These are phyloP conservation scores for Conus ventricosus DNA, from an alignment of 1,140 invertebrate genomes.

Conservation along the genomic window DNA sequence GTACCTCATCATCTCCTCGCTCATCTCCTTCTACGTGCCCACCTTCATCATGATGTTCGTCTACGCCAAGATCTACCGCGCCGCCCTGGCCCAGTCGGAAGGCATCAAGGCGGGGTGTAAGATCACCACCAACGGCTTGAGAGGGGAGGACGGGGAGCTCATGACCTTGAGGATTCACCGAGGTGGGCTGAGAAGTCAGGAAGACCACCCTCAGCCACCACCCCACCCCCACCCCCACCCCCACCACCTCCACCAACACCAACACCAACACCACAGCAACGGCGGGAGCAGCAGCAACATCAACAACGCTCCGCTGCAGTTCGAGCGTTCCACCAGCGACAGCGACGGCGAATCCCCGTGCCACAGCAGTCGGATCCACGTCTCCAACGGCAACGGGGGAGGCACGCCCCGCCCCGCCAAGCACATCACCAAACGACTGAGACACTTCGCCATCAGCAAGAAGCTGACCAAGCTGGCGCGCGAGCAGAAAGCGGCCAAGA, in stretches of 20 bases:
- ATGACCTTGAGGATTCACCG: constrained; percentile 70
- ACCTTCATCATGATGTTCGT: constrained; percentile 76
- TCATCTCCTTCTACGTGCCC: constrained; percentile 78
- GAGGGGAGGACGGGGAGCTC: constrained; percentile 62
- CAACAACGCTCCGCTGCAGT: constrained; percentile 10
- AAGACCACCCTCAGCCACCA: background rate
- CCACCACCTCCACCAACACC: background rate
- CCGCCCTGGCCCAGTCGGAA: constrained; percentile 65
- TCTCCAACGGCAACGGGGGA: constrained; percentile 20
- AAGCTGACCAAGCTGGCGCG: constrained; percentile 76
- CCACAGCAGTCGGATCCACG: constrained; percentile 39
- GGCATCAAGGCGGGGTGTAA: constrained; percentile 66
- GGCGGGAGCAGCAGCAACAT: constrained; percentile 25
- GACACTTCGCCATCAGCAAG: constrained; percentile 69
- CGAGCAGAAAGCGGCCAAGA: constrained; percentile 95
- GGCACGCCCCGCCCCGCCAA: constrained; percentile 50
- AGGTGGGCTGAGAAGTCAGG: constrained; percentile 54
- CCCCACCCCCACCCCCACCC: constrained; percentile 19
- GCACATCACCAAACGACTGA: constrained; percentile 66
- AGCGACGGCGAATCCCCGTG: constrained; percentile 50
- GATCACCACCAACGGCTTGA: constrained; percentile 55
- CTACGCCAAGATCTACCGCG: constrained; percentile 73
- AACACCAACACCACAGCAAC: background rate
- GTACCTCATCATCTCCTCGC: constrained; percentile 74
- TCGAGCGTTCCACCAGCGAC: constrained; percentile 45